These are phyloP conservation scores for Callyntrura sp. DNA, from an alignment of 2,888 invertebrate genomes.

Conservation along the genomic window DNA sequence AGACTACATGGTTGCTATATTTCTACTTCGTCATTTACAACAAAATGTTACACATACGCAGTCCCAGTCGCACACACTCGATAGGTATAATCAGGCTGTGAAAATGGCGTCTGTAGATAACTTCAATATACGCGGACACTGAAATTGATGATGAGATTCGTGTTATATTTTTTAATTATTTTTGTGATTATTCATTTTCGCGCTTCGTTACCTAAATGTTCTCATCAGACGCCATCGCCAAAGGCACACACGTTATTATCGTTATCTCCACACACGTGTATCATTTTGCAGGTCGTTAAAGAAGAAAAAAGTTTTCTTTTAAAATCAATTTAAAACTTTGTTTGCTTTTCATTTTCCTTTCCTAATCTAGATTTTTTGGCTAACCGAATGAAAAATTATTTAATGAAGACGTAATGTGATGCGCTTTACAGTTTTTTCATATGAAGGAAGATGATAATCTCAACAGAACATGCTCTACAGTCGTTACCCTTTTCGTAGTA, in stretches of 20 bases:
- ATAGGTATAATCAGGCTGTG: no score
- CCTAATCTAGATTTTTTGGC: not conserved
- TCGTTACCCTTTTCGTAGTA: no score
- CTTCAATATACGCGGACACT: not conserved
- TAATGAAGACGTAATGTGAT: not conserved
- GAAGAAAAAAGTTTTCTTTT: not conserved
- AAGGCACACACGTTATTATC: not conserved
- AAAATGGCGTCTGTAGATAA: not conserved
- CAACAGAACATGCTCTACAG: not conserved
- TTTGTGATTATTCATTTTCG: not conserved
- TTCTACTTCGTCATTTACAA: not conserved
- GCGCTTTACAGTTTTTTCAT: not conserved
- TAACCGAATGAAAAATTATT: not conserved
- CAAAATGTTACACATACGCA: not conserved
- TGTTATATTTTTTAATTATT: not conserved
- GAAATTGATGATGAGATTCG: not conserved
- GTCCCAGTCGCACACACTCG: no score
- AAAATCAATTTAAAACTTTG: slow-evolving; percentile 8
- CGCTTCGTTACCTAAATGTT: slow-evolving; percentile 14
- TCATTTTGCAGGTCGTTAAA: not conserved
- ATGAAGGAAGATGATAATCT: not conserved
- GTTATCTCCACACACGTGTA: not conserved
- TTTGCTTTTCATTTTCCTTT: slow-evolving; percentile 26
- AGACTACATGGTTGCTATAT: not conserved
- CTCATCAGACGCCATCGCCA: not conserved